Base-by-base conservation (phyloP, 2,797 vertebrate species). In the Alosa sapidissima region DNA sequence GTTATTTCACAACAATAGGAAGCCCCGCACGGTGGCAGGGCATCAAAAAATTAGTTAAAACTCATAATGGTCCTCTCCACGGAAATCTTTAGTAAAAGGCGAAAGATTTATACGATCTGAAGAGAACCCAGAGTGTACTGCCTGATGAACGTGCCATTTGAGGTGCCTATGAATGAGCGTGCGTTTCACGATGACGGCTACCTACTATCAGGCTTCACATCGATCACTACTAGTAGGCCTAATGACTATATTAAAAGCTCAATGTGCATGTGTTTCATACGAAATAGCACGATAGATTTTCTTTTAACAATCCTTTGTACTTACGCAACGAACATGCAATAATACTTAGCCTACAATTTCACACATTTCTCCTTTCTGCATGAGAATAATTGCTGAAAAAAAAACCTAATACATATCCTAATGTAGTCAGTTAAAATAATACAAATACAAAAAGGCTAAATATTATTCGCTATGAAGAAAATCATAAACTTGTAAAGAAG, bases 81-180 rank as follows among this genome's bases (percentile, higher is more conserved):
- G 85, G 87, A 88, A 88, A 88, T 88, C 87, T 88, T 88, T 88
- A 88, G 87, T 88, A 88, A 88, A 88, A 88, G 87, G 87, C 87
- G 87, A 88, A 88, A 88, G 87, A 88, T 88, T 88, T 88, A 88
- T 88, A 78, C 87, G 87, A 85, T 83, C 75, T 88, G 87, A 88
- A 83, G 84, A 21, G 83, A 88, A 88, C 84, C 87, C 86, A 78
- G 85, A 88, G 85, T 86, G 87, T 82, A 82, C 72, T 78, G 72
- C 0, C 5, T 0, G 1, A 0, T 21, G 0, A 9, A 10, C 0
- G 16, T 0, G 4, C 16, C 0, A 19, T 5, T 16, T 21, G 0
- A 45, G 36, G 2, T 3, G 6, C 16, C 5, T 1, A 78, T 21
- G 41, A 8, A 36, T 45, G 1, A 5, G 21, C 72, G 7, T 78